Conservation (phyloP, 2,113 vertebrate species). For the Lepisosteus oculatus region DNA sequence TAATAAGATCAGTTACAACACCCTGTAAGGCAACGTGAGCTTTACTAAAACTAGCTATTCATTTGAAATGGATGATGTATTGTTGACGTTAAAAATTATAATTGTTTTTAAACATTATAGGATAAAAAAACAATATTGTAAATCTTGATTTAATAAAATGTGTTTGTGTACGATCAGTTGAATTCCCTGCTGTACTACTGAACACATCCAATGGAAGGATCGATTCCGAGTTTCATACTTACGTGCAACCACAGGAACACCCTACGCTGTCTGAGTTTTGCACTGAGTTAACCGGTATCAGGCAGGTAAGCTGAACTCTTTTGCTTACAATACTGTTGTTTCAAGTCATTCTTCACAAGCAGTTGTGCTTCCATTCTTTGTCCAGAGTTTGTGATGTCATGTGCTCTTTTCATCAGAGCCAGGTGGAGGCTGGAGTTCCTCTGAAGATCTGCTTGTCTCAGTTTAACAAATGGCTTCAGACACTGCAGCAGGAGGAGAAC, state of each 20-base stretch:
- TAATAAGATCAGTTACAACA: not conserved
- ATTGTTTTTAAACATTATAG: too few relatives aligned
- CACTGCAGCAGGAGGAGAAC: slow-evolving; percentile 73
- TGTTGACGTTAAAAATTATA: too few relatives aligned
- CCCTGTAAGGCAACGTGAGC: too few relatives aligned
- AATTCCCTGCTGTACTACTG: slow-evolving; percentile 88
- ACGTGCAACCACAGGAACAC: slow-evolving; percentile 89
- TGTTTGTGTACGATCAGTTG: slow-evolving; percentile 61
- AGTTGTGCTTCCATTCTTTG: not conserved
- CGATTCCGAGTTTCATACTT: slow-evolving; percentile 86
- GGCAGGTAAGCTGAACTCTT: slow-evolving; percentile 63
- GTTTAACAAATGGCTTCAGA: slow-evolving; percentile 85
- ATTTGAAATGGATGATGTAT: too few relatives aligned
- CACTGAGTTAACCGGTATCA: slow-evolving; percentile 85
- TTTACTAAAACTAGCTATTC: too few relatives aligned
- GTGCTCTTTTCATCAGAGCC: slow-evolving; percentile 56
- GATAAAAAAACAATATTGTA: too few relatives aligned
- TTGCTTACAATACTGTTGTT: not conserved
- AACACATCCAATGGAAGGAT: slow-evolving; percentile 74
- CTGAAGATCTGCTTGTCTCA: slow-evolving; percentile 84
- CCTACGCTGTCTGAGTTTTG: slow-evolving; percentile 84
- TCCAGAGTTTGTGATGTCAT: not conserved
- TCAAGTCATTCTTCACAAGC: not conserved
- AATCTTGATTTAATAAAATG: too few relatives aligned
- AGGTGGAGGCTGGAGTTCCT: slow-evolving; percentile 85